Evolutionary conservation across 2,888 invertebrate species (phyloP).

Genomic region (Cyclophora albipunctata): DNA sequence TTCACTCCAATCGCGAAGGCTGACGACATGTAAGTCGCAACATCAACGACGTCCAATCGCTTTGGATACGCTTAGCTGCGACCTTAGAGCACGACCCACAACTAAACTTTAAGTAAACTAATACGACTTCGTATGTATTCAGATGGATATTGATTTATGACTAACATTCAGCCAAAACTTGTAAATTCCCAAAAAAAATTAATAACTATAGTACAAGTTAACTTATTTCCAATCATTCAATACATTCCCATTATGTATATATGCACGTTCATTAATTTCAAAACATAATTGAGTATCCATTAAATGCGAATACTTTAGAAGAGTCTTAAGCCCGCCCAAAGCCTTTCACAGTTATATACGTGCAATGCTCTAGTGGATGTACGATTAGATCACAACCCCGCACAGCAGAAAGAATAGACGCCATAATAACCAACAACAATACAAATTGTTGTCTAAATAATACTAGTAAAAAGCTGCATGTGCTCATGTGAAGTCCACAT

Average conservation of each 20-base stretch:
- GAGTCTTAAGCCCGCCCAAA: neutral
- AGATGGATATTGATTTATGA: neutral
- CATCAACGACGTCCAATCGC: constrained; percentile 28
- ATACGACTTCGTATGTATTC: neutral
- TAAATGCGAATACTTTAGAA: constrained; percentile 7
- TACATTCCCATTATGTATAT: no score
- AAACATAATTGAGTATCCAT: no score
- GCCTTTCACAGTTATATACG: constrained; percentile 30
- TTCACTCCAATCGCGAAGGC: constrained; percentile 57
- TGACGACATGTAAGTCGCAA: constrained; percentile 66
- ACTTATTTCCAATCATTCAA: no score
- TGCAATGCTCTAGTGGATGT: constrained; percentile 42
- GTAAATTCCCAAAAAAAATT: no score
- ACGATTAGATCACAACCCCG: constrained; percentile 52
- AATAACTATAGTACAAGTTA: no score
- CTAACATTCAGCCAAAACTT: no score
- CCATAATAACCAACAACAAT: constrained; percentile 42
- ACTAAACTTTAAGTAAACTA: constrained; percentile 30
- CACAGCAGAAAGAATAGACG: constrained; percentile 56
- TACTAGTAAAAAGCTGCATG: constrained; percentile 33
- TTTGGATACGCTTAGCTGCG: constrained; percentile 56
- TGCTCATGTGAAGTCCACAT: constrained; percentile 18
- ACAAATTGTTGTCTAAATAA: constrained; percentile 38
- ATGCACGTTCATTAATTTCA: no score
- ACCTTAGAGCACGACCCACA: constrained; percentile 50